Base-by-base conservation (phyloP, 2,797 vertebrate species). In the Diplodus sargus region DNA sequence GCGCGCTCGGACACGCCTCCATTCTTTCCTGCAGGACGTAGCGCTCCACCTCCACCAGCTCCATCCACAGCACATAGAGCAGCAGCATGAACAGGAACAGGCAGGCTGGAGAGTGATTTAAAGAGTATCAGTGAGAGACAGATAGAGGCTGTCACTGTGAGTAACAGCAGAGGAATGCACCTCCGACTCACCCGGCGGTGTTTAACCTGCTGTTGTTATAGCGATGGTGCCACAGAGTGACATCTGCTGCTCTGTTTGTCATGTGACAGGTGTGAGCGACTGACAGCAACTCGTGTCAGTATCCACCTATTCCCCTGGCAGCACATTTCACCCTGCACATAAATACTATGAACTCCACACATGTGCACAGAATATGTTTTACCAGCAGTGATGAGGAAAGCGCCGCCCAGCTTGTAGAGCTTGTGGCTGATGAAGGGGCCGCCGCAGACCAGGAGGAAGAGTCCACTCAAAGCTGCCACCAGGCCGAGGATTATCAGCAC, bases 1-100 rank as follows among this genome's bases (percentile, higher is more conserved):
- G 57, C 0, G 90, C 89, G 0, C 82, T 62, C 9, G 81, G 70
- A 78, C 97, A 97, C 1, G 8, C 15, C 43, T 95, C 91, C 0
- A 94, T 96, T 52, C 92, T 93, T 90, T 97, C 96, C 86, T 96
- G 94, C 20, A 97, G 93, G 82, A 97, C 83, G 79, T 97, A 97
- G 79, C 90, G 90, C 67, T 88, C 91, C 68, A 97, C 95, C 25
- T 97, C 96, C 13, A 93, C 95, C 74, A 92, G 90, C 92, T 97
- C 97, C 90, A 96, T 96, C 97, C 97, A 98, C 77, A 97, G 90
- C 14, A 97, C 95, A 0, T 96, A 97, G 72, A 98, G 93, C 70
- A 95, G 85, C 61, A 97, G 79, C 28, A 95, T 86, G 42, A 92
- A 47, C 79, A 96, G 93, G 91, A 97, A 96, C 59, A 97, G 66